Evolutionary conservation across 2,888 invertebrate genomes (phyloP).

Genomic region (Cecidostiba fungosa): DNA sequence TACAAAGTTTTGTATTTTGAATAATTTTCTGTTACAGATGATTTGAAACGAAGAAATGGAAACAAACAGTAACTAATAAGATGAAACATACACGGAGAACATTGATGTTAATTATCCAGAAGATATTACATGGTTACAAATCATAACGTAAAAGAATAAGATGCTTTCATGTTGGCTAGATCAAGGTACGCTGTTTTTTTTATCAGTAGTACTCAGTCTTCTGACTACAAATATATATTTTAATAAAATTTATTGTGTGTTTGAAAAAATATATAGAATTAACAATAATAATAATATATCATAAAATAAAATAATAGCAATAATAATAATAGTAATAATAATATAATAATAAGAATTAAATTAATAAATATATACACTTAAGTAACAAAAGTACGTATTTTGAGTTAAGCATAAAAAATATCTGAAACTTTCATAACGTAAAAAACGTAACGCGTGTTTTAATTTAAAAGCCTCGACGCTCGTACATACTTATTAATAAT

Average conservation of each 20-base stretch:
- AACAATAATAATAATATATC: conserved; percentile 46
- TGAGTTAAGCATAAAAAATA: conserved; percentile 50
- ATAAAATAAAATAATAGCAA: conserved; percentile 34
- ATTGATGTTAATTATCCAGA: no score
- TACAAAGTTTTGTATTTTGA: no score
- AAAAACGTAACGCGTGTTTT: conserved; percentile 46
- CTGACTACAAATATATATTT: neutral
- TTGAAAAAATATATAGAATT: conserved; percentile 47
- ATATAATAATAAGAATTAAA: conserved; percentile 49
- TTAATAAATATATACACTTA: conserved; percentile 60
- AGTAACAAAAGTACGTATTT: conserved; percentile 54
- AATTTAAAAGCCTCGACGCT: conserved; percentile 60
- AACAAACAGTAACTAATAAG: no score
- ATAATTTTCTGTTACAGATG: no score
- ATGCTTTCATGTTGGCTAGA: no score
- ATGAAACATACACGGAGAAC: no score
- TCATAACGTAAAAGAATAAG: no score
- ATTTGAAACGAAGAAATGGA: no score
- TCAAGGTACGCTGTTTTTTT: neutral
- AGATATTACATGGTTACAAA: no score
- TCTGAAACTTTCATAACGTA: conserved; percentile 43
- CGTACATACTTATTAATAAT: conserved; percentile 33
- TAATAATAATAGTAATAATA: conserved; percentile 42
- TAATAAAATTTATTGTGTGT: conserved; percentile 49
- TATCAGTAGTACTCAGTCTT: neutral